Percentiles rank a stretch among this genome's conserved stretches.
These are phyloP conservation scores for Heliangelus exortis DNA, from an alignment of 2,797 vertebrate species.

Conservation along the genomic window DNA sequence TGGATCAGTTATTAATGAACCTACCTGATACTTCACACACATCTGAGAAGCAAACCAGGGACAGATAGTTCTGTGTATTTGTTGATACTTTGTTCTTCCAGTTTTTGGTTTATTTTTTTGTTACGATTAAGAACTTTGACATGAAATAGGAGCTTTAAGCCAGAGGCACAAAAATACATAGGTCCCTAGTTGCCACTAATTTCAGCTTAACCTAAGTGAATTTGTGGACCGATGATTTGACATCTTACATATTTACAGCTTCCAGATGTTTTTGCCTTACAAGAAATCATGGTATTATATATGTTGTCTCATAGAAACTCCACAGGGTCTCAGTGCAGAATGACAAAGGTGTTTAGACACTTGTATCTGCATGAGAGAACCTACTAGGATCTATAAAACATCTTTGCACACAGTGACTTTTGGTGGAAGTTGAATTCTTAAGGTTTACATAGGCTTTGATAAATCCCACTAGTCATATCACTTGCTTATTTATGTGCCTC, in stretches of 20 bases:
- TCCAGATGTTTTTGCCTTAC: constrained; percentile 25
- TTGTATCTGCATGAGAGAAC: neutral
- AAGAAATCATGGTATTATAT: neutral
- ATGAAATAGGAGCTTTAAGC: neutral
- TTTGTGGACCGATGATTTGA: neutral
- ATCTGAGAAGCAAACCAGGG: neutral
- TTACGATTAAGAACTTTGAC: neutral
- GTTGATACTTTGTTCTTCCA: neutral
- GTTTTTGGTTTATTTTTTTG: neutral
- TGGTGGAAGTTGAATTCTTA: neutral
- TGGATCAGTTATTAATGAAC: neutral
- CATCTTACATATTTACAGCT: neutral
- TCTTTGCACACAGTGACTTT: neutral
- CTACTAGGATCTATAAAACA: neutral
- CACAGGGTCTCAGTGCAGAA: neutral
- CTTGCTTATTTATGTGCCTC: constrained; percentile 31
- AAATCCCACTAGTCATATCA: neutral
- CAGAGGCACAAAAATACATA: neutral
- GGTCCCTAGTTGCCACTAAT: neutral
- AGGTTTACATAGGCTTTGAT: neutral
- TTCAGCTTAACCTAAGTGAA: neutral
- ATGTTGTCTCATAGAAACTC: neutral
- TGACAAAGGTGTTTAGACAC: neutral
- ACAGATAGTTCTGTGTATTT: neutral
- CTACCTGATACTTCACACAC: neutral